phyloP scores from a whole-genome alignment of 2,797 vertebrate genomes.

The Enteromius anoplus region DNA sequence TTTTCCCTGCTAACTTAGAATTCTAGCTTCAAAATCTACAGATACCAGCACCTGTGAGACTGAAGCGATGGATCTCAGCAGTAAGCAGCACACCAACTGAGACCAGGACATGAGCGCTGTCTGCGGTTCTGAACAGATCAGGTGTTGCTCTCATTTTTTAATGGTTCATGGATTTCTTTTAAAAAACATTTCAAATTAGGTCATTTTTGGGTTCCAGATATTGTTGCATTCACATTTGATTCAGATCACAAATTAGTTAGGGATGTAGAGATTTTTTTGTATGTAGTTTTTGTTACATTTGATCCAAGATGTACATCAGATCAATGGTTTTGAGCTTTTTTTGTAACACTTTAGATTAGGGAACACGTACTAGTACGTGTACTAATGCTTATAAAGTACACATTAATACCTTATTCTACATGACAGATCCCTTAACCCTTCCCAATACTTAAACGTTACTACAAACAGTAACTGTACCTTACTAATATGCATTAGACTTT shows the following conservation, averaged over 20 bases:
- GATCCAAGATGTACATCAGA: background rate
- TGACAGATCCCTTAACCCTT: background rate
- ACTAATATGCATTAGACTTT: background rate
- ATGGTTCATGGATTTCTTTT: background rate
- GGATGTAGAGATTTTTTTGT: background rate
- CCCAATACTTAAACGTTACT: background rate
- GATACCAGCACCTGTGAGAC: constrained; percentile 2
- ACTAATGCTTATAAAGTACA: background rate
- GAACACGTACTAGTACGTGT: background rate
- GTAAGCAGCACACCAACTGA: constrained; percentile 4
- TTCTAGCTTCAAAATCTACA: background rate
- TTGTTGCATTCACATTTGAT: background rate
- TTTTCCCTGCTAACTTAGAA: background rate
- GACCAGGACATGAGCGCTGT: constrained; percentile 1
- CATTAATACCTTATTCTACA: background rate
- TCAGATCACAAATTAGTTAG: background rate
- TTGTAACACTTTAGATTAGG: background rate
- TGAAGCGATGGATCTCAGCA: constrained; percentile 1
- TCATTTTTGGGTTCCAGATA: background rate
- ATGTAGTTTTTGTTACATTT: background rate
- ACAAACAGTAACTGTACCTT: background rate
- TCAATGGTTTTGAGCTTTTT: background rate
- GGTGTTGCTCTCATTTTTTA: background rate
- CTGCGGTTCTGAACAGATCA: background rate
- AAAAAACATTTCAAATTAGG: background rate